Evolutionary conservation across 2,888 invertebrate species (phyloP).

Genomic region (Microctonus aethiopoides): DNA sequence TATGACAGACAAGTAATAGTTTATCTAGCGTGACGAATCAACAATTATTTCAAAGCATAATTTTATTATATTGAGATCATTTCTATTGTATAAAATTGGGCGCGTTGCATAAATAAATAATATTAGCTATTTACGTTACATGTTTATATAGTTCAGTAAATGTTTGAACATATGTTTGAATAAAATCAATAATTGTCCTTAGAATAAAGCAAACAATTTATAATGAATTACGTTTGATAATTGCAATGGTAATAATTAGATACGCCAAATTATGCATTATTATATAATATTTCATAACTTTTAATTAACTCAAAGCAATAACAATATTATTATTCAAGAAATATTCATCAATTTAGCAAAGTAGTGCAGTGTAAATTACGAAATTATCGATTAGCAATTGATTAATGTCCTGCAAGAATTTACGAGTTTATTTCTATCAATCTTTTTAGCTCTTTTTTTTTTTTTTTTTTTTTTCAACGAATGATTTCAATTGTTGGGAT

Average conservation of each 20-base stretch:
- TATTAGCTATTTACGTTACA: background rate
- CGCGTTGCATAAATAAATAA: background rate
- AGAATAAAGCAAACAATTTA: constrained; percentile 3
- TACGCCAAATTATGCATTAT: background rate
- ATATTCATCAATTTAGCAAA: background rate
- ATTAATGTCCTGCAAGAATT: constrained; percentile 23
- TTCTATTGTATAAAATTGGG: background rate
- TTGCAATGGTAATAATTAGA: constrained; percentile 3
- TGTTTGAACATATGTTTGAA: background rate
- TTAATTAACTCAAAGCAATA: too few relatives aligned
- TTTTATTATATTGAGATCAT: background rate
- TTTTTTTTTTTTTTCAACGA: background rate
- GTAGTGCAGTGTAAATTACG: too few relatives aligned
- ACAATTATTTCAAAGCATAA: background rate
- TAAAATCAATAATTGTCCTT: background rate
- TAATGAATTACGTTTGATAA: background rate
- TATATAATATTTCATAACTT: background rate
- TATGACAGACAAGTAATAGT: background rate
- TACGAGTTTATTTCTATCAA: constrained; percentile 10
- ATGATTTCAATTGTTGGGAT: background rate
- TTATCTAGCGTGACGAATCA: background rate
- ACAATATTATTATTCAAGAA: background rate
- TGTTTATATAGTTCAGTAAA: background rate
- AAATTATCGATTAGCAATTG: too few relatives aligned
- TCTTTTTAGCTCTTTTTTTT: background rate